Percentiles rank a stretch among this genome's conserved stretches.
Conservation (phyloP, 2,113 vertebrate species). For the Xiphophorus maculatus region DNA sequence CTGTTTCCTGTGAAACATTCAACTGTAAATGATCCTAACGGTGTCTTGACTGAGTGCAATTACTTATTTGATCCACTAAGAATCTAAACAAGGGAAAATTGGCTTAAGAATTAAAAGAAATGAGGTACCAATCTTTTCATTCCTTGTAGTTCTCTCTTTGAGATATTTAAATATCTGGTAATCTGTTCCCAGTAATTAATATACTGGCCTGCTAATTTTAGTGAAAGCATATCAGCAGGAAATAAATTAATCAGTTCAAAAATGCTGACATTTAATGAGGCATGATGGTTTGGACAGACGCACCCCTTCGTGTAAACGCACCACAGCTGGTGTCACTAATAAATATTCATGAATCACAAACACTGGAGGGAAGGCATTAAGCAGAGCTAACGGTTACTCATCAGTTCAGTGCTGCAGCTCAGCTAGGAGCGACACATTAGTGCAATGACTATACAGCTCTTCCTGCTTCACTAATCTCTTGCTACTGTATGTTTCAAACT, state of each 20-base stretch:
- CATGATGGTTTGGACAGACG: not conserved
- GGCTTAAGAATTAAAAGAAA: too few relatives aligned
- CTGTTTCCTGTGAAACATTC: not conserved
- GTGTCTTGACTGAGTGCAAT: not conserved
- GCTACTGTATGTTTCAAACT: not conserved
- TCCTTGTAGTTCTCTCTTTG: too few relatives aligned
- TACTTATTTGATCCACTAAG: not conserved
- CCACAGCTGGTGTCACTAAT: constrained; percentile 17
- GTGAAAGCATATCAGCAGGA: not conserved
- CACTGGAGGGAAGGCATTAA: constrained; percentile 29
- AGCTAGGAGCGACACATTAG: constrained; percentile 8
- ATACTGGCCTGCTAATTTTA: not conserved
- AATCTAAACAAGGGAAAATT: not conserved
- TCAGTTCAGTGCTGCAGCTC: constrained; percentile 18
- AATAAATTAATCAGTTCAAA: not conserved
- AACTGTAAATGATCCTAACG: not conserved
- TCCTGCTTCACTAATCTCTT: not conserved
- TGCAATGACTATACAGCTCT: constrained; percentile 4
- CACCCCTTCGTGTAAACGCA: constrained; percentile 23
- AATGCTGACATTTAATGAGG: not conserved
- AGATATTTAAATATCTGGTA: not conserved
- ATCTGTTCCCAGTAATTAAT: not conserved
- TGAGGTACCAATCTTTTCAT: too few relatives aligned
- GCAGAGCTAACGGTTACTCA: not conserved
- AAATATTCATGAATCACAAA: constrained; percentile 49